Evolutionary conservation across 2,888 invertebrate species (phyloP).

Genomic region (Pachymerium ferrugineum): DNA sequence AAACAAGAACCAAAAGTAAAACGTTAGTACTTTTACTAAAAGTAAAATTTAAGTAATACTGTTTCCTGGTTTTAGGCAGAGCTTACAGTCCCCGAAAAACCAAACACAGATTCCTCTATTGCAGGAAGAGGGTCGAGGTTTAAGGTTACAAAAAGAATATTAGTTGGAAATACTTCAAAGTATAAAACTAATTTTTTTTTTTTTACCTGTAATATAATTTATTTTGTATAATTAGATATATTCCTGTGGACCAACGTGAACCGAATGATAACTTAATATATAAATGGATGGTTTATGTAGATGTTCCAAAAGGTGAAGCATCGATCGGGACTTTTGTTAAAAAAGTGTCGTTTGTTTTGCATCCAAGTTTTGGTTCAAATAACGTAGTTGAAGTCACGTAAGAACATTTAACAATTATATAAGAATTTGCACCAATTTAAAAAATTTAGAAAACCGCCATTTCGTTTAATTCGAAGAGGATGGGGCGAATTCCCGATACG

Average conservation of each 20-base stretch:
- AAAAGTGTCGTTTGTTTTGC: slow-evolving; percentile 71
- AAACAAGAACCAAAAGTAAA: neutral
- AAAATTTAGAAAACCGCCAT: slow-evolving; percentile 63
- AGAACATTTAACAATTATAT: slow-evolving; percentile 43
- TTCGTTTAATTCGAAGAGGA: slow-evolving; percentile 74
- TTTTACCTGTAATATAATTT: neutral
- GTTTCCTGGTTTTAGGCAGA: neutral
- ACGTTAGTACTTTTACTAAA: neutral
- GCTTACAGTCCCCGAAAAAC: neutral
- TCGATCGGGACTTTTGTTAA: slow-evolving; percentile 60
- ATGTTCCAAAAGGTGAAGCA: slow-evolving; percentile 60
- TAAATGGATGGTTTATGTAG: slow-evolving; percentile 85
- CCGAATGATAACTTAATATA: slow-evolving; percentile 64
- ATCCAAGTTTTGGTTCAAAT: slow-evolving; percentile 80
- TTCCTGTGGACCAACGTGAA: slow-evolving; percentile 61
- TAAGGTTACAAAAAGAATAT: slow-evolving; percentile 1
- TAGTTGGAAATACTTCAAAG: slow-evolving; percentile 17
- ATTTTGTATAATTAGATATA: slow-evolving; percentile 41
- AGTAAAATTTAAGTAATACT: neutral
- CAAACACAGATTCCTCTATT: neutral
- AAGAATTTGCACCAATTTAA: neutral
- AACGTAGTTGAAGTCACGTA: slow-evolving; percentile 72
- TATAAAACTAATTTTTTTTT: too few species aligned
- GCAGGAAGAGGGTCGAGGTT: neutral
- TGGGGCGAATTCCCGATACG: slow-evolving; percentile 89